These are phyloP conservation scores for Panagrolaimus sp. DNA, from an alignment of 1,140 invertebrate species.

Conservation along the genomic window DNA sequence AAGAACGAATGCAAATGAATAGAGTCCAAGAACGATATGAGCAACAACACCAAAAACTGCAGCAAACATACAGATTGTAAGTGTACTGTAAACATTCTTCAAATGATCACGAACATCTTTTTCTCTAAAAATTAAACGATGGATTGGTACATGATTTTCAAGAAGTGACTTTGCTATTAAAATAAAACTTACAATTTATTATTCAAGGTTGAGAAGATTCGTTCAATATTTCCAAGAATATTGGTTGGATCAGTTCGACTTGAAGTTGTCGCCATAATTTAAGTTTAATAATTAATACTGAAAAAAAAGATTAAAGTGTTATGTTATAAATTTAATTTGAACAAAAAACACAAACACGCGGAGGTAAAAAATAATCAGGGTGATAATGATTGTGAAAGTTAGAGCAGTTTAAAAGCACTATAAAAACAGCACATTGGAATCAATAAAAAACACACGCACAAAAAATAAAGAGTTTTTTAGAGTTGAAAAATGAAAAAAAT, in stretches of 20 bases:
- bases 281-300: no score
- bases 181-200: constrained; percentile 8
- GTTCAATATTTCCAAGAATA: constrained; percentile 16
- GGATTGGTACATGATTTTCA: background rate
- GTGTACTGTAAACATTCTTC: constrained; percentile 86
- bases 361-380: no score
- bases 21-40: constrained; percentile 71
- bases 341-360: no score
- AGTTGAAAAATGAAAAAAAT: no score
- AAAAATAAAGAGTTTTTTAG: no score
- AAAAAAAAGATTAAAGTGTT: no score
- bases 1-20: constrained; percentile 68
- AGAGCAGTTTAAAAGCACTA: no score
- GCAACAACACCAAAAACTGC: constrained; percentile 76
- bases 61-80: constrained; percentile 74
- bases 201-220: constrained; percentile 2
- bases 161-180: no score
- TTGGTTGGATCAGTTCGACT: constrained; percentile 1
- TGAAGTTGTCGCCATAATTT: background rate
- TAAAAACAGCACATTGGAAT: no score
- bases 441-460: no score
- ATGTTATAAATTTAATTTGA: no score
- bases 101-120: constrained; percentile 77
- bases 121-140: constrained; percentile 64
- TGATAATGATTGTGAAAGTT: no score